These are phyloP conservation scores for Tenualosa ilisha DNA, from an alignment of 2,797 vertebrate genomes.

Conservation along the genomic window DNA sequence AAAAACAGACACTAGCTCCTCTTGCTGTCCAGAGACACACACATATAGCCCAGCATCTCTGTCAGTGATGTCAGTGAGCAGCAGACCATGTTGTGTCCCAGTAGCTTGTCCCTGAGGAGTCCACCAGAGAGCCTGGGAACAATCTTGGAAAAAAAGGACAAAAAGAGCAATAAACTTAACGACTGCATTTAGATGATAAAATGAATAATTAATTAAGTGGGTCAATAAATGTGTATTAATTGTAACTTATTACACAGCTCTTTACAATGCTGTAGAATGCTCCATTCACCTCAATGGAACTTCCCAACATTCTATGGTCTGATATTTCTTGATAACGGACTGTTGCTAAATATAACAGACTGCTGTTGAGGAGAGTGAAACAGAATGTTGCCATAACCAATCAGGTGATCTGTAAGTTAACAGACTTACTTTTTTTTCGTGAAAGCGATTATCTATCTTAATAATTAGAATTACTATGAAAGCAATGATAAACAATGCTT, in stretches of 20 bases:
- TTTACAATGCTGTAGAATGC: no score
- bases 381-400: no score
- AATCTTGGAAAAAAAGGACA: conserved; percentile 58
- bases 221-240: not conserved
- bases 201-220: not conserved
- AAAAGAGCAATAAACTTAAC: not conserved
- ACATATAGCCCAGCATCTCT: conserved; percentile 66
- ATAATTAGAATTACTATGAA: no score
- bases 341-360: no score
- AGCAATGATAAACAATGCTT: no score
- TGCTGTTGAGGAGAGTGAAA: no score
- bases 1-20: conserved; percentile 63
- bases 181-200: not conserved
- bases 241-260: not conserved
- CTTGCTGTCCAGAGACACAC: conserved; percentile 60
- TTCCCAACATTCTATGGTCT: no score
- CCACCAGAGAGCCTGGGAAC: conserved; percentile 66
- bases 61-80: conserved; percentile 59
- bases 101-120: conserved; percentile 69
- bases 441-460: no score
- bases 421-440: no score
- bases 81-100: conserved; percentile 62
- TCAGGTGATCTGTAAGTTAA: no score
- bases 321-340: no score
- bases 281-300: no score